A percentile compares a stretch with the other conserved stretches of the same genome.
Conservation (phyloP, 2,113 vertebrate species). For the Istiophorus platypterus region DNA sequence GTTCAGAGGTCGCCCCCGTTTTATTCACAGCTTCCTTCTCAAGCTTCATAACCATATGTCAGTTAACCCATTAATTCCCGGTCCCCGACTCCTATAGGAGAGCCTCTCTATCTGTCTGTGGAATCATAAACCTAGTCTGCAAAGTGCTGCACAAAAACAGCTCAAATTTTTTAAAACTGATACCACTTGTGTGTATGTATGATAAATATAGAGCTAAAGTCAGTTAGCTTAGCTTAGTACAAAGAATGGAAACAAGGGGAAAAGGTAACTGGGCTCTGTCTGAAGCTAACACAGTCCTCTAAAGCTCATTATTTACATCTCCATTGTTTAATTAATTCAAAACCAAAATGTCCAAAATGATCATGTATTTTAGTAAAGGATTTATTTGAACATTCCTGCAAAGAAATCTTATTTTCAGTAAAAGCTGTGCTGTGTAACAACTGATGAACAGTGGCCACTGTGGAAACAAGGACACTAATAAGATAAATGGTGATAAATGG, state of each 20-base stretch:
- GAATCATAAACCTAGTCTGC: slow-evolving; percentile 30
- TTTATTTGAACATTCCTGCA: background rate
- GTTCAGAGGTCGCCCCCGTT: slow-evolving; percentile 72
- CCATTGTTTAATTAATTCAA: background rate
- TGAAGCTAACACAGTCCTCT: background rate
- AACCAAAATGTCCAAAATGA: background rate
- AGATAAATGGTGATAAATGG: background rate
- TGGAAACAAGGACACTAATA: background rate
- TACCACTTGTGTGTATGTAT: background rate
- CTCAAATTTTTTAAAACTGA: background rate
- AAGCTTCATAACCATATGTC: slow-evolving; percentile 85
- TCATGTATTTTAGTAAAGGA: background rate
- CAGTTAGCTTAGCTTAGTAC: background rate
- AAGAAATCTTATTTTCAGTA: background rate
- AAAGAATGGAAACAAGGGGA: slow-evolving; percentile 1
- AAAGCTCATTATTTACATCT: background rate
- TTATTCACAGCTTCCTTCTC: slow-evolving; percentile 80
- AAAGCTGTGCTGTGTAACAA: background rate
- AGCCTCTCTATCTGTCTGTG: background rate
- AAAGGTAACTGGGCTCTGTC: background rate
- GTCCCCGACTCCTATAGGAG: slow-evolving; percentile 44
- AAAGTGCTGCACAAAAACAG: background rate
- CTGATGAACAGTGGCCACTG: background rate
- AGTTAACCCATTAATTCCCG: slow-evolving; percentile 82
- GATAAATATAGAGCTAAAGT: background rate